phyloP scores from a whole-genome alignment of 2,113 vertebrate genomes.

The Neopipo cinnamomea region DNA sequence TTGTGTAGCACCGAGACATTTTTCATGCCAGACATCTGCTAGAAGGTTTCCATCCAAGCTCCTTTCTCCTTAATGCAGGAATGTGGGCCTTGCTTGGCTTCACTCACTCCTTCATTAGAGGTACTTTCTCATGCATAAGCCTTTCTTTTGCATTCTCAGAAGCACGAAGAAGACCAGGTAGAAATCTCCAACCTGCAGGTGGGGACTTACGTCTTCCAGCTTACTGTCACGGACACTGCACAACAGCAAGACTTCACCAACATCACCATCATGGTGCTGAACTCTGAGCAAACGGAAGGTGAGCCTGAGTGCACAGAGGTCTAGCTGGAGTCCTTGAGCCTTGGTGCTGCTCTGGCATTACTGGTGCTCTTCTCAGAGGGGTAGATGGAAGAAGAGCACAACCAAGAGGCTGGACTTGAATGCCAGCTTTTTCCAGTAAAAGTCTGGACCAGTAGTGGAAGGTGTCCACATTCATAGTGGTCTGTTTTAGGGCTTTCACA shows the following conservation, averaged over 20 bases:
- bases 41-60: background rate
- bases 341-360: background rate
- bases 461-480: background rate
- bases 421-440: background rate
- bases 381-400: background rate
- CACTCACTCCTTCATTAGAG: background rate
- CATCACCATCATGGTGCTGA: conserved; percentile 85
- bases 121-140: background rate
- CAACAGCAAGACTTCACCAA: conserved; percentile 75
- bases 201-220: conserved; percentile 86
- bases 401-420: background rate
- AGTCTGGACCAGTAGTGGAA: background rate
- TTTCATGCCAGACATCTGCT: background rate
- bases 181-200: conserved; percentile 82
- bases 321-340: background rate
- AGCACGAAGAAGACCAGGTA: conserved; percentile 68
- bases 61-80: background rate
- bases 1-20: background rate
- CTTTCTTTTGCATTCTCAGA: conserved; percentile 69
- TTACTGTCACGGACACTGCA: conserved; percentile 74
- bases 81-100: background rate
- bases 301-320: conserved; percentile 14
- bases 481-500: background rate
- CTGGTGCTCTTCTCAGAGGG: background rate
- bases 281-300: conserved; percentile 87